phyloP scores from a whole-genome alignment of 2,113 vertebrate species.

The Notothenia coriiceps region DNA sequence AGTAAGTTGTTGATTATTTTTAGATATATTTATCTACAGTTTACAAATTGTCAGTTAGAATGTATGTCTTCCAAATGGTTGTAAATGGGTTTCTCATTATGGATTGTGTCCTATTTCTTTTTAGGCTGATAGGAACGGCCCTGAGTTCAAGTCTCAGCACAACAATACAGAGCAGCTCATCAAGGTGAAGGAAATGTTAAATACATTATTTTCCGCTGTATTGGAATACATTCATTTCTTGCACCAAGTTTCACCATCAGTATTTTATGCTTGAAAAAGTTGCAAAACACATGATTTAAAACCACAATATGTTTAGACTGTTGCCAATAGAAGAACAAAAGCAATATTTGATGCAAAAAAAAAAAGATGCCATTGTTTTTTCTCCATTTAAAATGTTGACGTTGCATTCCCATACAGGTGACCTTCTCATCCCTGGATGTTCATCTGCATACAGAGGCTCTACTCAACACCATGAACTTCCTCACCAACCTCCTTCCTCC shows the following conservation, averaged over 20 bases:
- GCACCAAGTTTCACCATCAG: not conserved
- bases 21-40: not conserved
- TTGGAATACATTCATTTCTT: not conserved
- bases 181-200: conserved; percentile 85
- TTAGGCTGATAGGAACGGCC: conserved; percentile 90
- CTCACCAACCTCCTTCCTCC: conserved; percentile 89
- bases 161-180: conserved; percentile 92
- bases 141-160: conserved; percentile 88
- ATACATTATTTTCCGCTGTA: not conserved
- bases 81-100: not conserved
- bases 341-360: not conserved
- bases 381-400: not conserved
- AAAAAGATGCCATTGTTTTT: too few species aligned
- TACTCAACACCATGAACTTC: conserved; percentile 92
- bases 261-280: not conserved
- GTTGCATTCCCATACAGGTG: conserved; percentile 68
- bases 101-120: conserved; percentile 25
- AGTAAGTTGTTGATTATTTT: conserved; percentile 73
- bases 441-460: conserved; percentile 95
- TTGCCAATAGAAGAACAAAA: not conserved
- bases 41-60: not conserved
- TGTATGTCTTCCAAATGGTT: not conserved
- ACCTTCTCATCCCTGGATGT: conserved; percentile 96
- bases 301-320: not conserved
- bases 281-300: not conserved